Conservation (phyloP, 2,113 vertebrate genomes). For the Rhea americana region DNA sequence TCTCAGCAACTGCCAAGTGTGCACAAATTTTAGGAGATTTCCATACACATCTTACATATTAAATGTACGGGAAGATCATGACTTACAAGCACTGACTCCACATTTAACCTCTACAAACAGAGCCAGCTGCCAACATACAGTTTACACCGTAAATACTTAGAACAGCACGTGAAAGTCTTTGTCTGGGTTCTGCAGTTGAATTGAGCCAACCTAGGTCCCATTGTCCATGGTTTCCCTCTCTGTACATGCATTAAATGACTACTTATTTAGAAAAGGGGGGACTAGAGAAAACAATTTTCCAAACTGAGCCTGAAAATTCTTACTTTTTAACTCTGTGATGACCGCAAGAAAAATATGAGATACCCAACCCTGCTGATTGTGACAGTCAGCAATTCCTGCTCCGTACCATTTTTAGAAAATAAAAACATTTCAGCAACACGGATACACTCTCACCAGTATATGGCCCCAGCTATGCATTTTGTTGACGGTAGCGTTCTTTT, state of each 20-base stretch:
- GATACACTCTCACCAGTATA: background rate
- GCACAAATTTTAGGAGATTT: background rate
- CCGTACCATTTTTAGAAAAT: fast-evolving
- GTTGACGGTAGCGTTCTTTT: background rate
- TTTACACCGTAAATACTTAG: background rate
- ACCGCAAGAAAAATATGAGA: background rate
- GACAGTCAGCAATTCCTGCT: background rate
- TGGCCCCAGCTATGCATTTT: fast-evolving
- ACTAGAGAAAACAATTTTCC: fast-evolving
- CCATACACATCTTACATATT: background rate
- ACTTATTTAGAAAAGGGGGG: background rate
- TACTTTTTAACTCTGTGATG: background rate
- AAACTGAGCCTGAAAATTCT: background rate
- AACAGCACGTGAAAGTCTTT: background rate
- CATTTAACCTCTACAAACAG: background rate
- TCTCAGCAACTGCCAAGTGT: background rate
- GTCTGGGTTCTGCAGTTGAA: background rate
- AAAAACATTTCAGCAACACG: background rate
- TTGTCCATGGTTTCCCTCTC: fast-evolving
- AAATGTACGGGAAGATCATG: background rate
- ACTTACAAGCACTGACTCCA: background rate
- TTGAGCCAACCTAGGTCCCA: background rate
- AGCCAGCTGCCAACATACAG: fast-evolving
- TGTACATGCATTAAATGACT: background rate
- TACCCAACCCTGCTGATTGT: background rate